Percentiles rank a stretch among this genome's conserved stretches.
Evolutionary conservation across 2,113 vertebrate species (phyloP).

Genomic region (Actinemys pallida): DNA sequence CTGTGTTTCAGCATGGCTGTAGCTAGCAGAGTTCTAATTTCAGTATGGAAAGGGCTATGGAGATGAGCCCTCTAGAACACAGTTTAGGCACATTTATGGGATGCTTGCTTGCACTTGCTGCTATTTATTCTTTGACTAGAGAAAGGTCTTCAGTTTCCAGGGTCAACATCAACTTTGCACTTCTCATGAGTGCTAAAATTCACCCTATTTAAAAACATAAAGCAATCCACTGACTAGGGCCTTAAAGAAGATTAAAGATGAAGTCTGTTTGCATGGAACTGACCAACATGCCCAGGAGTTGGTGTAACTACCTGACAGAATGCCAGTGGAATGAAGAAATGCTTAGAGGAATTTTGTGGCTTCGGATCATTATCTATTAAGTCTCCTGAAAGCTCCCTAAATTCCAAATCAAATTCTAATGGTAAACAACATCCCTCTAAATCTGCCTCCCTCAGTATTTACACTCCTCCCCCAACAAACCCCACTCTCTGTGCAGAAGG

Average conservation of each 20-base stretch:
- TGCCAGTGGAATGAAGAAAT: conserved; percentile 30
- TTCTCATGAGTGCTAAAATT: conserved; percentile 18
- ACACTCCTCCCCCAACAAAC: background rate
- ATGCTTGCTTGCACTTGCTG: background rate
- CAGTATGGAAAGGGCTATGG: background rate
- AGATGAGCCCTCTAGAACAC: background rate
- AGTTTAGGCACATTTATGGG: background rate
- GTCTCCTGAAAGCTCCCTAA: conserved; percentile 46
- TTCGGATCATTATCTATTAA: conserved; percentile 51
- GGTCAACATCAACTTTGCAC: background rate
- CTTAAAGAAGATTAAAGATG: conserved; percentile 14
- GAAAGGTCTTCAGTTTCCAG: background rate
- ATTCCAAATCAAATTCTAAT: conserved; percentile 51
- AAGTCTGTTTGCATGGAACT: background rate
- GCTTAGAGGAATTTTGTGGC: conserved; percentile 27
- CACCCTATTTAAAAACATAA: background rate
- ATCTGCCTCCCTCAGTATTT: background rate
- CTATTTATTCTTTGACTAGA: background rate
- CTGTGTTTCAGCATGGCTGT: background rate
- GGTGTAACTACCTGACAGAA: conserved; percentile 5
- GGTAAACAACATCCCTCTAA: conserved; percentile 37
- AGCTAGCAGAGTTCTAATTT: background rate
- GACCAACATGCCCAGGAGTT: background rate
- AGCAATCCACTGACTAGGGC: background rate
- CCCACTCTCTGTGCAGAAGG: background rate